Conservation (phyloP, 2,797 vertebrate genomes). For the Dipus sagitta region DNA sequence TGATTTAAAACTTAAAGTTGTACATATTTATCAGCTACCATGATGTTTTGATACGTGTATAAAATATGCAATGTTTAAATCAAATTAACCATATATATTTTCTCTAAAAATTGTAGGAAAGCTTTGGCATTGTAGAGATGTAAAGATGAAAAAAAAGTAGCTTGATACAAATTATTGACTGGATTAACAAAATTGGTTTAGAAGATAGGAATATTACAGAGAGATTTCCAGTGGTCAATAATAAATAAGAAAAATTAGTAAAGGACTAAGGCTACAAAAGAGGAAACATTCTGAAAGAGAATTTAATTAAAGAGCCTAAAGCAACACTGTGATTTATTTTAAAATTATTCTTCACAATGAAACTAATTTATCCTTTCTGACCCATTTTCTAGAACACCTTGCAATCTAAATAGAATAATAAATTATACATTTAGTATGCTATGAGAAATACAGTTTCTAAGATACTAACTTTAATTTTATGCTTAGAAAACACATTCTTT, state of each 20-base stretch:
- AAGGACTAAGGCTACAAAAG: neutral
- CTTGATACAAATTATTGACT: conserved; percentile 49
- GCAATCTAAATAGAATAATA: conserved; percentile 51
- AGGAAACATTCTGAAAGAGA: conserved; percentile 21
- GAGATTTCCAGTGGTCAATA: conserved; percentile 61
- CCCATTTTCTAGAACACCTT: conserved; percentile 64
- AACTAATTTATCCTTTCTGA: conserved; percentile 63
- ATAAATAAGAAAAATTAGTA: conserved; percentile 62
- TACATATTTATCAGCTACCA: neutral
- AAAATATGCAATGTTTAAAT: neutral
- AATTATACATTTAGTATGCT: conserved; percentile 38
- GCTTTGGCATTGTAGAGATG: neutral
- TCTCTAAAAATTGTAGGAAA: neutral
- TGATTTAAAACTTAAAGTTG: neutral
- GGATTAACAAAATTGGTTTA: conserved; percentile 39
- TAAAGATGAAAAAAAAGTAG: neutral
- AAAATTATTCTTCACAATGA: conserved; percentile 61
- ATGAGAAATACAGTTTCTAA: neutral
- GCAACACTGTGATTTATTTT: conserved; percentile 58
- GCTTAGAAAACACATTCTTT: neutral
- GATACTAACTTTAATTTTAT: neutral
- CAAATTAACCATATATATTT: neutral
- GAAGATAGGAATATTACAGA: conserved; percentile 21
- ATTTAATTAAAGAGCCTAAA: conserved; percentile 62
- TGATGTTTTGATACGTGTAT: neutral